Evolutionary conservation across 64 coral and sea anemone species (phyloP), one percentile per base, ranked within the genome.

Genomic region (Dendronephthya gigantea): DNA sequence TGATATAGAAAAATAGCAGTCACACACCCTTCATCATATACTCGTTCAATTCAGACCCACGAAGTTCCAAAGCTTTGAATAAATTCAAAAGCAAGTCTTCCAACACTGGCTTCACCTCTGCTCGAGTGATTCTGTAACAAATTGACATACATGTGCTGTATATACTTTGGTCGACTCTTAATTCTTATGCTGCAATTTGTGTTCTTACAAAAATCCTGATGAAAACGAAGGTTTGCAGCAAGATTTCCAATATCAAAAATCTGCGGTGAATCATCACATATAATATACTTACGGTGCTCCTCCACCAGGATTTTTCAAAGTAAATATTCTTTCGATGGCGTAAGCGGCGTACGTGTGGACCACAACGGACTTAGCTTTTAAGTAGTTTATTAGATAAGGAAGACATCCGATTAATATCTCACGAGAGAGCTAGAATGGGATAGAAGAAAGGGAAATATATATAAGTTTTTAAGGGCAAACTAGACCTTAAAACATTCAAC

Each of bases 271-370:
- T n/a, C n/a, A n/a, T n/a, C n/a, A n/a, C n/a, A n/a, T n/a, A n/a
- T n/a, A n/a, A n/a, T 97, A 82, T n/a, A 93, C 95, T 91, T 93
- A 98, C 95, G 90, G 92, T 15, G 82, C 36, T n/a, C 90, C 92
- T 85, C 95, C 95, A 19, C 89, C 92, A 83, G 95, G 95, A 79
- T 85, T 93, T 55, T 91, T 98, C 17, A 98, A 90, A 47, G 92
- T 98, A n/a, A 98, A 92, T 12, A 98, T 87, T 58, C 92, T 93
- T 35, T 98, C 95, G 43, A 98, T 87, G 31, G 91, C 93, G 40
- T 98, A 84, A 27, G 95, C 95, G 31, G 95, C 92, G 85, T 98
- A 98, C 35, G 88, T 98, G 76, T 98, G 95, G 25, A 98, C 95
- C 36, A 98, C 95, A 34, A 91, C 88, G 84, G 92, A 93, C 62